phyloP scores from a whole-genome alignment of 2,113 vertebrate species.

The Bubo blakistoni region DNA sequence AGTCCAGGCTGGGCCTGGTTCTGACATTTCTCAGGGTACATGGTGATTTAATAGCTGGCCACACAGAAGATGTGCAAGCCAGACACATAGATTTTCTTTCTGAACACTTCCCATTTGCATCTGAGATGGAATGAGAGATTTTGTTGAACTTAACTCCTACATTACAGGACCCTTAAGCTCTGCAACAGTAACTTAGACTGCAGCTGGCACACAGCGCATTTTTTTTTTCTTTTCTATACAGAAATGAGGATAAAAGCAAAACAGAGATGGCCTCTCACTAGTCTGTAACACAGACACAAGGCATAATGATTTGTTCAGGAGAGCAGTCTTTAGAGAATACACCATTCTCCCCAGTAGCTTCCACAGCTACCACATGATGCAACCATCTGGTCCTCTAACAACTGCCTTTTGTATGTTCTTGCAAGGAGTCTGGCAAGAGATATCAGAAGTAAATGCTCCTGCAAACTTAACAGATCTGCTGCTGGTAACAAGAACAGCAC shows the following conservation, averaged over 20 bases:
- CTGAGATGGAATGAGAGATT: background rate
- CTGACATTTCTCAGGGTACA: background rate
- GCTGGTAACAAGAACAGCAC: background rate
- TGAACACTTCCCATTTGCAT: background rate
- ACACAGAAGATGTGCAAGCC: background rate
- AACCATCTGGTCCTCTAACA: conserved; percentile 5
- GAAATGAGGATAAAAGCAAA: background rate
- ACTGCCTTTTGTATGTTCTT: conserved; percentile 18
- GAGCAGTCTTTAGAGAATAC: background rate
- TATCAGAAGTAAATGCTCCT: background rate
- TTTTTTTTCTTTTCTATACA: background rate
- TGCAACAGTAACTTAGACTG: background rate
- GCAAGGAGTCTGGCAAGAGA: background rate
- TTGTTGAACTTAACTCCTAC: background rate
- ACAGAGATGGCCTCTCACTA: background rate
- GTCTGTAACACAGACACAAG: background rate
- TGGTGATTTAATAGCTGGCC: background rate
- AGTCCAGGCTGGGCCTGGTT: background rate
- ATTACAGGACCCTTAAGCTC: background rate
- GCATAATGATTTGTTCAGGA: background rate
- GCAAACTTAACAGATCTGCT: background rate
- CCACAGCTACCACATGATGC: conserved; percentile 4
- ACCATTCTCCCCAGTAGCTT: background rate
- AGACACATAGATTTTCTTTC: background rate
- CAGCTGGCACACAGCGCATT: background rate